These are phyloP conservation scores for Abramis brama DNA, from an alignment of 2,113 vertebrate genomes.

Conservation along the genomic window DNA sequence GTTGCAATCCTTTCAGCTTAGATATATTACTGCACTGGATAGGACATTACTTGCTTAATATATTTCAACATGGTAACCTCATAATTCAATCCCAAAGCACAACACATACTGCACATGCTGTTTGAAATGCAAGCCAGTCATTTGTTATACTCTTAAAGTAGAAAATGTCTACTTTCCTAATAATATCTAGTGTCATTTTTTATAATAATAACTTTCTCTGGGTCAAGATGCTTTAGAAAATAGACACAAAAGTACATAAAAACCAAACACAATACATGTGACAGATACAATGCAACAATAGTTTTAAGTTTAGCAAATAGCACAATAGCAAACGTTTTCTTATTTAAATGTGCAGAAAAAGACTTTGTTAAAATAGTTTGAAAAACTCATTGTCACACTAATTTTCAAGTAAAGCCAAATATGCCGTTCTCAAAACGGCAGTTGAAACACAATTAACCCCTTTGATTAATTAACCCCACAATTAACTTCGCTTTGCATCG, in stretches of 20 bases:
- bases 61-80: slow-evolving; percentile 28
- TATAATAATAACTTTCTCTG: background rate
- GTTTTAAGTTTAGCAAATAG: background rate
- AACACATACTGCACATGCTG: background rate
- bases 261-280: background rate
- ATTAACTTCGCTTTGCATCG: too few relatives aligned
- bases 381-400: background rate
- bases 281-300: background rate
- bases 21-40: slow-evolving; percentile 33
- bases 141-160: background rate
- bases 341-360: background rate
- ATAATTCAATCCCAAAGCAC: slow-evolving; percentile 32
- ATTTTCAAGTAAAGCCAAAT: background rate
- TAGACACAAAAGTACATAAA: background rate
- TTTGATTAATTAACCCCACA: too few relatives aligned
- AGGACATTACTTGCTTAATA: slow-evolving; percentile 44
- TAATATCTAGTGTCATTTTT: background rate
- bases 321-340: background rate
- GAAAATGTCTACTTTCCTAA: slow-evolving; percentile 14
- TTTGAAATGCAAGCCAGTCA: background rate
- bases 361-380: too few relatives aligned
- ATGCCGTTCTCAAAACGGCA: background rate
- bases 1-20: slow-evolving; percentile 35
- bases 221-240: background rate
- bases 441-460: background rate